These are phyloP conservation scores for Speoplatyrhinus poulsoni DNA, from an alignment of 2,113 vertebrate genomes.

Conservation along the genomic window DNA sequence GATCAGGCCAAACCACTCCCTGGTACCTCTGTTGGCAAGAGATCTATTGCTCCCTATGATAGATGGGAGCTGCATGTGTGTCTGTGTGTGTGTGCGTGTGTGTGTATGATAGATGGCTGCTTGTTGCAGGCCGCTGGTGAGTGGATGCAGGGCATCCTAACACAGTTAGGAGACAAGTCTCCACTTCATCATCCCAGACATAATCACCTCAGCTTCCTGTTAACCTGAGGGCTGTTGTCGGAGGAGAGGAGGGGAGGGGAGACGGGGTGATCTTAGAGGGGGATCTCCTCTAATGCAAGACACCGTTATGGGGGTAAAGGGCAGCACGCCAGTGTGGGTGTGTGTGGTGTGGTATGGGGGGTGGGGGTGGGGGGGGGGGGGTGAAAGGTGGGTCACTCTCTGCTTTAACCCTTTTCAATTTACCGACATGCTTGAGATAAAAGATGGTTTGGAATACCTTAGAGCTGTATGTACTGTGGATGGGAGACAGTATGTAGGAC, in stretches of 20 bases:
- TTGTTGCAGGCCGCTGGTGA: constrained; percentile 71
- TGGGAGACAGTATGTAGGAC: neutral
- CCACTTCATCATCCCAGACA: constrained; percentile 81
- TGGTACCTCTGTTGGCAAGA: constrained; percentile 41
- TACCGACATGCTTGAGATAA: constrained; percentile 27
- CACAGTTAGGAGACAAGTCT: constrained; percentile 67
- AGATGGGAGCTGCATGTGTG: constrained; percentile 40
- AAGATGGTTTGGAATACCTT: constrained; percentile 30
- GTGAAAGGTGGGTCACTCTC: constrained; percentile 34
- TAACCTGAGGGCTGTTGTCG: constrained; percentile 65
- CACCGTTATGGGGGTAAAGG: constrained; percentile 7
- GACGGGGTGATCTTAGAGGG: constrained; percentile 28
- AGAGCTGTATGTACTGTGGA: constrained; percentile 12
- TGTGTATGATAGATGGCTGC: constrained; percentile 75
- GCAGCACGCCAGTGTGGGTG: constrained; percentile 17
- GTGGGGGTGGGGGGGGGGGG: constrained; percentile 1
- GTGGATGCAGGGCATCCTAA: constrained; percentile 75
- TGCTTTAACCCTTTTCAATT: neutral
- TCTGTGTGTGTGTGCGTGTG: constrained; percentile 45
- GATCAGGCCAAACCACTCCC: constrained; percentile 55
- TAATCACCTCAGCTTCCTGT: constrained; percentile 77
- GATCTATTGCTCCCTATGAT: constrained; percentile 58
- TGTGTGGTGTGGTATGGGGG: too few species aligned
- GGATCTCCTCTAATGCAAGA: constrained; percentile 35
- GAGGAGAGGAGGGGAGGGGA: constrained; percentile 32